Base-by-base conservation (phyloP, 1,140 invertebrate genomes). In the Pteromalus puparum region DNA sequence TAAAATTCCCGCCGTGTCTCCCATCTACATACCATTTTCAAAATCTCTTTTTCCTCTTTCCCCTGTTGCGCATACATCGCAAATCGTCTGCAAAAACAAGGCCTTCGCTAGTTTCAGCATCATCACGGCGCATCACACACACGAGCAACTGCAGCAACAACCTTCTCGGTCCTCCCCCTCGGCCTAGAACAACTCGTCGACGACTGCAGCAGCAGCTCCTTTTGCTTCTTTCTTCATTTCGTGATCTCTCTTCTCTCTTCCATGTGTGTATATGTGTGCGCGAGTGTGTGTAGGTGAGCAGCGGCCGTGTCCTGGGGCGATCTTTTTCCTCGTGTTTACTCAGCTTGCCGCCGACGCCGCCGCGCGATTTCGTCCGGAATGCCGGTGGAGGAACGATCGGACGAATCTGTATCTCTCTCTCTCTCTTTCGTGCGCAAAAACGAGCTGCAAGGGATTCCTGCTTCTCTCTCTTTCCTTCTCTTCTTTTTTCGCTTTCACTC, bases 251-350 rank as follows among this genome's bases (percentile, higher is more conserved):
- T 61, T 61, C 13, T 46, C 34, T 82, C 46, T 24, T 0, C 0
- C 10, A 70, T 12, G 26, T 13, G 26, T 13, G 28, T 70, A n/a
- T 18, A 18, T 15, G 21, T 61, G 53, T 48, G n/a, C n/a, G n/a
- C n/a, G n/a, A n/a, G n/a, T n/a, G 65, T n/a, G 53, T 61, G 53
- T 61, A 61, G 53, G 53, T 61, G 53, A 61, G 21, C 53, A 30
- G 21, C n/a, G 65, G 80, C 46, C 42, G 26, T 74, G 68, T 48
- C 53, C 72, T 42, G 70, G 30, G 72, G 78, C 78, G 70, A 76
- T 81, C 78, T 81, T 80, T 68, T 84, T 81, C 72, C 83, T 68
- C 83, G 38, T 84, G 83, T 85, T 85, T 85, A 81, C 83, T 81
- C 79, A 85, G 83, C 78, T 81, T 84, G 83, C 77, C 77, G 74